Conservation (phyloP, 2,797 vertebrate species). For the Balearica regulorum region DNA sequence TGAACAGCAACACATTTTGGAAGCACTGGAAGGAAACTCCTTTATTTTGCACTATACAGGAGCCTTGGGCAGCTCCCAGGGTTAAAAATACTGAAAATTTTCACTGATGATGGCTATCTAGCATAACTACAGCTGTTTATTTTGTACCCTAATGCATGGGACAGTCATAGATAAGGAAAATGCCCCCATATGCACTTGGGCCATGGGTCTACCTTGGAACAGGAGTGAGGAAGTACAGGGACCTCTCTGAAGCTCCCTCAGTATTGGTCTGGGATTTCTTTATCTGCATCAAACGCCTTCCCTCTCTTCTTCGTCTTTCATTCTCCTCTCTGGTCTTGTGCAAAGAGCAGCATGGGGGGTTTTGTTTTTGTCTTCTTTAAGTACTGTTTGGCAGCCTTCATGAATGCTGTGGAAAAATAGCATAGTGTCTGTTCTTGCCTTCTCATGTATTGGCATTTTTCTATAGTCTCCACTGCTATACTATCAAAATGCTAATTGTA, state of each 20-base stretch:
- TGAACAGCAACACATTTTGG: background rate
- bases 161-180: background rate
- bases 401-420: background rate
- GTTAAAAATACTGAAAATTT: background rate
- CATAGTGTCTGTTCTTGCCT: background rate
- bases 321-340: background rate
- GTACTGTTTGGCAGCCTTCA: background rate
- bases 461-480: background rate
- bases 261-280: background rate
- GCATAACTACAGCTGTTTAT: background rate
- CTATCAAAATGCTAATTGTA: background rate
- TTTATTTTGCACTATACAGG: background rate
- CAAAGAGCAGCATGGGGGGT: background rate
- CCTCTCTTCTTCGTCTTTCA: background rate
- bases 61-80: background rate
- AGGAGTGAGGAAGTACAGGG: background rate
- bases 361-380: background rate
- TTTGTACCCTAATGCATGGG: background rate
- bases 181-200: no score
- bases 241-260: background rate
- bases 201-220: background rate
- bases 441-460: background rate
- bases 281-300: background rate
- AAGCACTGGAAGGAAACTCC: background rate
- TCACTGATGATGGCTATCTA: background rate